Base-by-base conservation (phyloP, 2,888 invertebrate genomes). In the Chrysolina haemoptera region DNA sequence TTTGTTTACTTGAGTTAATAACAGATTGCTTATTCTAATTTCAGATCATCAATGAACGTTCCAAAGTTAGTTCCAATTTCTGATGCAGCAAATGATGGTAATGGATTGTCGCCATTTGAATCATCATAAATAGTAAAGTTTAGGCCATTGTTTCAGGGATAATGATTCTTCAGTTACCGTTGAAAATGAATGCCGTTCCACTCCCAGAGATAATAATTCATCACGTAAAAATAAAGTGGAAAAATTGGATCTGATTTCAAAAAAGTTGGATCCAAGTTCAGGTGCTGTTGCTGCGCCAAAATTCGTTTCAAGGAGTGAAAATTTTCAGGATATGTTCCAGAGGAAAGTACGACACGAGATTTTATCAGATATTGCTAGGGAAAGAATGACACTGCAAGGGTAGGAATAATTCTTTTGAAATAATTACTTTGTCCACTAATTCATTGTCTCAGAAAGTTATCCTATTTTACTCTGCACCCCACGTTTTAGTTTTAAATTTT, bases 341-440 rank as follows among this genome's bases (percentile, higher is more conserved):
- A 48, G 48, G 48, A 48, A 48, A 48, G 48, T 48, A 16, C n/a
- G 48, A 48, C 48, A 48, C 16, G 48, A 48, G 16, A 48, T 48
- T 48, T n/a, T 48, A 9, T 16, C 1, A 16, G 48, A 48, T 48
- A 48, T 48, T 16, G 48, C 48, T 16, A 48, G n/a, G 16, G 16
- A 16, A 48, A 48, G 48, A 48, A 48, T 48, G 48, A 9, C 16
- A 8, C 16, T 48, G 16, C 48, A 48, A 48, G 16, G 16, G 48
- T 16, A 48, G 8, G 35, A 8, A 35, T 35, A 35, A 6, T 35
- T 35, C 8, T 35, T 35, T 35, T 27, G 1, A 27, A 27, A 35
- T 35, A 6, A 35, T 35, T 6, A 35, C 8, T 35, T 35, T 8
- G 8, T 8, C 35, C 8, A 8, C 35, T 35, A 35, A n/a, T n/a